phyloP scores from a whole-genome alignment of 64 coral and sea anemone species.

The Hydrozoanthus tunicans region DNA sequence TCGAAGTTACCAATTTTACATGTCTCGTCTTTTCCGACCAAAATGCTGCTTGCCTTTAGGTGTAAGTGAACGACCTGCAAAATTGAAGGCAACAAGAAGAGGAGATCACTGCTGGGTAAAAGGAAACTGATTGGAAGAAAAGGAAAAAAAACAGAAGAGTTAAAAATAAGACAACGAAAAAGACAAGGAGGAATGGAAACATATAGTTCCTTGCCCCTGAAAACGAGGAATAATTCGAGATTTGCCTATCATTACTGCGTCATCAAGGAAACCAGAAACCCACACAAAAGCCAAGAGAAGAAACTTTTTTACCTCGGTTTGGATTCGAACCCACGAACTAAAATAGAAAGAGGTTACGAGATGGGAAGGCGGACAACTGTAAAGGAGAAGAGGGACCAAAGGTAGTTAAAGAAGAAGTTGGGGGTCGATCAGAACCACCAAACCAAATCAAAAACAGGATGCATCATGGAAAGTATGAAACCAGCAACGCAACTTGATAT shows the following conservation, averaged over 20 bases:
- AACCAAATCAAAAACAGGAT: background rate
- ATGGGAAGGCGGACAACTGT: too few species aligned
- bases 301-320: too few species aligned
- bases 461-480: too few species aligned
- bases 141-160: background rate
- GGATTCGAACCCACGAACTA: too few species aligned
- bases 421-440: background rate
- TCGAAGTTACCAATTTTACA: conserved; percentile 56
- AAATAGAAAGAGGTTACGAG: too few species aligned
- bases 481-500: background rate
- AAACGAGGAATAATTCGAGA: too few species aligned
- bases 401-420: background rate
- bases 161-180: background rate
- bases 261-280: too few species aligned
- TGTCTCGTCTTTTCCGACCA: conserved; percentile 12
- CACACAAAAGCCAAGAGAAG: too few species aligned
- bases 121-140: background rate
- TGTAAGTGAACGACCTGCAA: conserved; percentile 47
- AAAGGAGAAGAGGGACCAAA: background rate
- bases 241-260: too few species aligned
- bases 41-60: conserved; percentile 37
- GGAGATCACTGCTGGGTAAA: background rate
- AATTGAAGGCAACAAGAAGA: background rate
- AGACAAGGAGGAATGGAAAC: background rate
- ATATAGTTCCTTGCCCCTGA: too few species aligned